Evolutionary conservation across 2,113 vertebrate species (phyloP), one percentile per base, ranked within the genome.

Genomic region (Oncorhynchus kisutch): DNA sequence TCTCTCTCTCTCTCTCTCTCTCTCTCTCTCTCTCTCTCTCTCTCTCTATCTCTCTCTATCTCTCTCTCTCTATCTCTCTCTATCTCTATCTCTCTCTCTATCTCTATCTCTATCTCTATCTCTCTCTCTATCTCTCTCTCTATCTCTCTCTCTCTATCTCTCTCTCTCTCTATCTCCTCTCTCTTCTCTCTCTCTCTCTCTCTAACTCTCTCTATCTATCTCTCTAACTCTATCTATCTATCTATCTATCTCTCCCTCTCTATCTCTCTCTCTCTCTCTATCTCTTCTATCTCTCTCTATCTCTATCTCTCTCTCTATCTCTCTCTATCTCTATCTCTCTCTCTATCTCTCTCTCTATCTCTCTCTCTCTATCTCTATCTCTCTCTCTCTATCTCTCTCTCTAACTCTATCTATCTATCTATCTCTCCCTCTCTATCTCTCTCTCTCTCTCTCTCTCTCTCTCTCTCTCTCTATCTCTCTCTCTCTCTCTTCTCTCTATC

Each of bases 11-110:
- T 82, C 83, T 82, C 49, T 25, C 1, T 60, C 45, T 86, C n/a
- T n/a, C n/a, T n/a, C n/a, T n/a, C n/a, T n/a, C n/a, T n/a, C n/a
- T n/a, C n/a, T n/a, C n/a, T 70, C n/a, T 71, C n/a, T n/a, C n/a
- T n/a, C 27, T 60, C 20, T 64, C 12, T 78, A 79, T 90, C 83
- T 82, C 83, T 82, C 49, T 25, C n/a, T n/a, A 1, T 60, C 45
- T 86, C n/a, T n/a, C n/a, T n/a, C n/a, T 70, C n/a, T 71, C n/a
- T n/a, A n/a, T n/a, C 27, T 60, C 20, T 64, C 12, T 78, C 80
- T 90, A 82, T 82, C 83, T 82, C 49, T 25, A 1, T 60, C 45
- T 86, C n/a, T n/a, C n/a, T n/a, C n/a, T n/a, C n/a, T n/a, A n/a
- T 70, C n/a, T 71, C n/a, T n/a, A n/a, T n/a, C 27, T 60, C 20